Percentiles rank a stretch among this genome's conserved stretches.
Conservation (phyloP, 2,888 invertebrate species). For the Temnothorax ravouxi region DNA sequence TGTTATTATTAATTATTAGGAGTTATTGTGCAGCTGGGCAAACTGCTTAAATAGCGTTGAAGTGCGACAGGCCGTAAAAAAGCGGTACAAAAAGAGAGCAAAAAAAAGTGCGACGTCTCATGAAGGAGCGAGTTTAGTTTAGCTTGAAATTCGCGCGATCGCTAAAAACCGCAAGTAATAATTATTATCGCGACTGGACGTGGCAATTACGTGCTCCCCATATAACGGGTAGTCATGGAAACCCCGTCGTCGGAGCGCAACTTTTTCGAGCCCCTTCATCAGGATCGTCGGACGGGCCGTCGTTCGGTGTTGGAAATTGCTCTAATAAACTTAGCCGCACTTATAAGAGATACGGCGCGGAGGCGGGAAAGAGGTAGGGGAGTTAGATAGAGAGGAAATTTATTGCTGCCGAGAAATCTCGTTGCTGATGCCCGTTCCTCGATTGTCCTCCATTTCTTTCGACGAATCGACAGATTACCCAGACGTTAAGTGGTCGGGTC, state of each 20-base stretch:
- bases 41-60: neutral
- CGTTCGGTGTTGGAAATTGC: slow-evolving; percentile 72
- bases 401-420: slow-evolving; percentile 64
- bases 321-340: slow-evolving; percentile 78
- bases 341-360: slow-evolving; percentile 45
- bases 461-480: slow-evolving; percentile 52
- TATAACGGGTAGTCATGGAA: slow-evolving; percentile 74
- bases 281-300: slow-evolving; percentile 44
- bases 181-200: slow-evolving; percentile 57
- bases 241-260: slow-evolving; percentile 63
- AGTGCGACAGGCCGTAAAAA: neutral
- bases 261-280: slow-evolving; percentile 64
- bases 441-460: slow-evolving; percentile 58
- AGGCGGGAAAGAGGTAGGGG: slow-evolving; percentile 23
- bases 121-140: neutral
- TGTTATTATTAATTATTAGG: neutral
- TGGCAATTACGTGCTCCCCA: slow-evolving; percentile 66
- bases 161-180: slow-evolving; percentile 65
- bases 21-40: neutral
- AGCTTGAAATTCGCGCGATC: slow-evolving; percentile 50
- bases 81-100: neutral
- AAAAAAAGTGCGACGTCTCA: neutral
- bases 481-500: slow-evolving; percentile 59
- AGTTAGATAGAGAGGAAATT: slow-evolving; percentile 52
- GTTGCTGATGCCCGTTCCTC: slow-evolving; percentile 50